Percentiles rank a stretch among this genome's conserved stretches.
Conservation (phyloP, 2,797 vertebrate species). For the Euthynnus affinis region DNA sequence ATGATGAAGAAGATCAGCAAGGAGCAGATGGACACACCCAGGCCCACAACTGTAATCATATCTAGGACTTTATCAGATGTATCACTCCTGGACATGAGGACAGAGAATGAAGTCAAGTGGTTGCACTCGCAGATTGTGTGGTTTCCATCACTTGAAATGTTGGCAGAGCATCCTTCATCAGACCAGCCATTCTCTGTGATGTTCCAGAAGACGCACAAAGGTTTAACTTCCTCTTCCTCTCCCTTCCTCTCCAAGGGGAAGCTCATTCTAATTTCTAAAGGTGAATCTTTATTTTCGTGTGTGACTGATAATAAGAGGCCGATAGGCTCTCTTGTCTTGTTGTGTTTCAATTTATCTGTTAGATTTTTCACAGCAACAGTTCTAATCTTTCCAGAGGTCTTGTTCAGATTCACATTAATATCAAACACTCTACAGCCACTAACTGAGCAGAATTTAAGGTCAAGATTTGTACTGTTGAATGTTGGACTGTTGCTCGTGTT, state of each 20-base stretch:
- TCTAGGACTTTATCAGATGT: constrained; percentile 48
- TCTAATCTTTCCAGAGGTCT: constrained; percentile 65
- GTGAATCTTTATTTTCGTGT: not conserved
- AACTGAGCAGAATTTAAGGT: constrained; percentile 70
- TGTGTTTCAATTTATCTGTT: constrained; percentile 66
- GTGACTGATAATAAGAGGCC: constrained; percentile 77
- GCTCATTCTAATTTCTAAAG: constrained; percentile 63
- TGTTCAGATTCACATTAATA: constrained; percentile 62
- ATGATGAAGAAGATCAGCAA: constrained; percentile 82
- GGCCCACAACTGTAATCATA: constrained; percentile 78
- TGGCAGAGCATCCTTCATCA: constrained; percentile 70
- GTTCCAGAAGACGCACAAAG: constrained; percentile 86
- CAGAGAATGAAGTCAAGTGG: constrained; percentile 88
- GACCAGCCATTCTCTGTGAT: constrained; percentile 52
- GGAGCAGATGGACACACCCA: constrained; percentile 83
- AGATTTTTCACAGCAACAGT: constrained; percentile 79
- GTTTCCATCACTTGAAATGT: not conserved
- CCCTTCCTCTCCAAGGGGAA: too few relatives aligned
- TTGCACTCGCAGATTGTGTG: constrained; percentile 76
- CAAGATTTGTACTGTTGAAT: constrained; percentile 66
- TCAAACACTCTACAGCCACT: constrained; percentile 67
- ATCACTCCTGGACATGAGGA: constrained; percentile 78
- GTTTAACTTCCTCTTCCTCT: too few relatives aligned
- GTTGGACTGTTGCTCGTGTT: constrained; percentile 7
- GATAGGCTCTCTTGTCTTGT: not conserved